phyloP scores from a whole-genome alignment of 2,888 invertebrate species.

The Polydesmus complanatus region DNA sequence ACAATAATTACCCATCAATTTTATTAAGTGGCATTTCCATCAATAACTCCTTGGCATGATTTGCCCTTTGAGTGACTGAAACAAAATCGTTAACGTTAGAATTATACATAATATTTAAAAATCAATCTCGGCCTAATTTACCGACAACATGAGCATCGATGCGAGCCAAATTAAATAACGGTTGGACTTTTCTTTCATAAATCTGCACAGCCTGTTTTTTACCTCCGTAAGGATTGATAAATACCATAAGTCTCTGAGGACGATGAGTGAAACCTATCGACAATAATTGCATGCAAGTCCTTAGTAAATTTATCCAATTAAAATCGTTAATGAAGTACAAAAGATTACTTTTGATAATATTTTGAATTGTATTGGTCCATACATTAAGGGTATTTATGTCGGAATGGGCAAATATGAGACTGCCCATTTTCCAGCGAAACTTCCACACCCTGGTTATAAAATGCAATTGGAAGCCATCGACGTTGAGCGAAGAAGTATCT shows the following conservation, averaged over 20 bases:
- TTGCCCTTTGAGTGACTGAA: slow-evolving; percentile 51
- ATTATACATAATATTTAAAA: background rate
- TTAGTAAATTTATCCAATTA: no score
- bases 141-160: slow-evolving; percentile 29
- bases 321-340: background rate
- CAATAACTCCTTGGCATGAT: slow-evolving; percentile 59
- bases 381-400: background rate
- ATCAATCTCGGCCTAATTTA: slow-evolving; percentile 20
- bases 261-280: slow-evolving; percentile 41
- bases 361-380: slow-evolving; percentile 3
- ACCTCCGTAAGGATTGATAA: slow-evolving; percentile 74
- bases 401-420: background rate
- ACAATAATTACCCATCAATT: slow-evolving; percentile 34
- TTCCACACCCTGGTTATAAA: slow-evolving; percentile 24
- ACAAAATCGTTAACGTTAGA: background rate
- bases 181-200: slow-evolving; percentile 56
- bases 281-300: slow-evolving; percentile 15
- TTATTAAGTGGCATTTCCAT: slow-evolving; percentile 27
- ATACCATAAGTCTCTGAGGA: slow-evolving; percentile 56
- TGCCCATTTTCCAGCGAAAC: slow-evolving; percentile 27
- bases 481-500: background rate
- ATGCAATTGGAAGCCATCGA: slow-evolving; percentile 25
- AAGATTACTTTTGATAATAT: slow-evolving; percentile 3
- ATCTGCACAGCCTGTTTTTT: slow-evolving; percentile 55
- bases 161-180: slow-evolving; percentile 38